Percentiles rank a stretch among this genome's conserved stretches.
Evolutionary conservation across 2,888 invertebrate genomes (phyloP).

Genomic region (Eilema sororculum): DNA sequence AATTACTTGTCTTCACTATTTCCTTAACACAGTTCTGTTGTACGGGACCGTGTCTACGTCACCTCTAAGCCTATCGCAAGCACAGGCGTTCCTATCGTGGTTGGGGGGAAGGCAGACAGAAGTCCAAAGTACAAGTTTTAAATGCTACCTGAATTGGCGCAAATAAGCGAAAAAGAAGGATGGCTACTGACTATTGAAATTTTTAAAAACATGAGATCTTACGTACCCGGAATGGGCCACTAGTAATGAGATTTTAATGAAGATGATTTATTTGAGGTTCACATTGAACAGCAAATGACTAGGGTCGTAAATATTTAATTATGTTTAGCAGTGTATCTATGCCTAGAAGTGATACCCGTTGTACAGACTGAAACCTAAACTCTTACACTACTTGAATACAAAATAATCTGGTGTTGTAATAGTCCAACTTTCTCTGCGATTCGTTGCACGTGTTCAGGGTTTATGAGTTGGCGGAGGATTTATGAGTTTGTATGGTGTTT

Average conservation of each 20-base stretch:
- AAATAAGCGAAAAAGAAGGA: too few species aligned
- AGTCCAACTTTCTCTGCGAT: not conserved
- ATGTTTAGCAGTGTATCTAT: not conserved
- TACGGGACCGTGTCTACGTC: too few species aligned
- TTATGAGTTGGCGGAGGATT: not conserved
- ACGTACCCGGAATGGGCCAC: too few species aligned
- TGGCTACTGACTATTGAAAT: not conserved
- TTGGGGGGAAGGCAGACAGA: too few species aligned
- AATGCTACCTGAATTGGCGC: too few species aligned
- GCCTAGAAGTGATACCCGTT: not conserved
- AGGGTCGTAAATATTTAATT: not conserved
- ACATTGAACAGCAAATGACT: not conserved
- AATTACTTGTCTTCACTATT: too few species aligned
- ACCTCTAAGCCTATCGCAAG: too few species aligned
- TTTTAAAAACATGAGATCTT: too few species aligned
- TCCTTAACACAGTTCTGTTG: too few species aligned
- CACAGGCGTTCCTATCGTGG: too few species aligned
- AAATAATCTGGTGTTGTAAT: not conserved
- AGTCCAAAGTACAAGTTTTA: too few species aligned
- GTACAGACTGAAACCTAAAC: not conserved
- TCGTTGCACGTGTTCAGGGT: not conserved
- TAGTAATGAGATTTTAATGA: not conserved
- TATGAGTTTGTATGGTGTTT: not conserved
- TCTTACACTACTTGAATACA: not conserved
- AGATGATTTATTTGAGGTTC: not conserved